A percentile compares a stretch with the other conserved stretches of the same genome.
Evolutionary conservation across 2,888 invertebrate species (phyloP).

Genomic region (Anoplius nigerrimus): DNA sequence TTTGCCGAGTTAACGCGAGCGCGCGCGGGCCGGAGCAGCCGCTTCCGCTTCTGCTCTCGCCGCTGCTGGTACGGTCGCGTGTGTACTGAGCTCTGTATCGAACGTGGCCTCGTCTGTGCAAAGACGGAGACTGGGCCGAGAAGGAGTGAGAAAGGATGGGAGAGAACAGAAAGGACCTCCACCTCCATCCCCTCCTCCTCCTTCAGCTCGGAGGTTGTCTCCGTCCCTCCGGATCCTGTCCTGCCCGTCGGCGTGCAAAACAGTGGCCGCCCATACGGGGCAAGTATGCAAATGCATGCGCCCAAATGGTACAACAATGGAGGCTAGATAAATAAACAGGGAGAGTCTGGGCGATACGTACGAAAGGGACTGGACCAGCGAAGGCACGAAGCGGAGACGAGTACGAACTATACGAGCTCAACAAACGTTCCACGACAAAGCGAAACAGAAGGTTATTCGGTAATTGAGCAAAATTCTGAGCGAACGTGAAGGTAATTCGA

Average conservation of each 20-base stretch:
- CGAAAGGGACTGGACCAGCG: no score
- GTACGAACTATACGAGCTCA: no score
- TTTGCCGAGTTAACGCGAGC: constrained; percentile 49
- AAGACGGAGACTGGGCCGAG: constrained; percentile 27
- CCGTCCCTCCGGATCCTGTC: no score
- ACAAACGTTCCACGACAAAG: no score
- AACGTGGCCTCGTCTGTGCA: constrained; percentile 28
- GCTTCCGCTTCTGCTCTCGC: not conserved
- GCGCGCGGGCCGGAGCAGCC: not conserved
- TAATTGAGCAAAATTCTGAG: no score
- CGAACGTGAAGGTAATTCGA: no score
- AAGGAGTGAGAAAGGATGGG: not conserved
- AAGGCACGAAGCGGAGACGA: no score
- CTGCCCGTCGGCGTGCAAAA: not conserved
- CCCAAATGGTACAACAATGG: constrained; percentile 1
- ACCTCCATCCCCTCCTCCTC: no score
- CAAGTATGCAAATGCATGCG: constrained; percentile 1
- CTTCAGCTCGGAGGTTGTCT: no score
- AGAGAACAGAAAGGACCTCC: not conserved
- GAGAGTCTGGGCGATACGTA: not conserved
- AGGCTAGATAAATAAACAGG: not conserved
- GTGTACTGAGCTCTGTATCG: constrained; percentile 49
- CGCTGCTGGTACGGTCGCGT: constrained; percentile 42
- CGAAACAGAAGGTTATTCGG: no score
- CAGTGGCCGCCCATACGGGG: not conserved